Conservation (phyloP, 1,140 invertebrate species). For the Caerostris extrusa region DNA sequence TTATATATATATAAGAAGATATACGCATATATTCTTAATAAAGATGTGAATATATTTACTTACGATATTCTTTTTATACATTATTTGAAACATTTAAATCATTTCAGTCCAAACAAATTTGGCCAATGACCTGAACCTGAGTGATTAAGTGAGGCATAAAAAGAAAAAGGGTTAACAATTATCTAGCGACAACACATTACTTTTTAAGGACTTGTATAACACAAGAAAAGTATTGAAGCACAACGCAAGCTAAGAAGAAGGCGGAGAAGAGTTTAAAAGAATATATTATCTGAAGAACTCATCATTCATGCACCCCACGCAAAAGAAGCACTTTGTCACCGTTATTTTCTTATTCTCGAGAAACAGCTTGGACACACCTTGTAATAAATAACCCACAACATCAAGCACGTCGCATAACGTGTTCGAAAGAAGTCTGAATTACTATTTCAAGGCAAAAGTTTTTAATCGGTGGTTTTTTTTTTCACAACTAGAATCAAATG, state of each 20-base stretch:
- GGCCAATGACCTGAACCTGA: background rate
- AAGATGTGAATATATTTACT: background rate
- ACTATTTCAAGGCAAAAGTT: background rate
- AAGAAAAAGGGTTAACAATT: conserved; percentile 4
- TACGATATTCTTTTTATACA: background rate
- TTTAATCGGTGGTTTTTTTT: background rate
- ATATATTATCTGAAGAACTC: conserved; percentile 42
- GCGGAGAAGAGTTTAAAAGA: conserved; percentile 29
- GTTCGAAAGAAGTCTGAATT: conserved; percentile 27
- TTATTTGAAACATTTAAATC: background rate
- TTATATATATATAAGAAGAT: too few species aligned
- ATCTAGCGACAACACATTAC: background rate
- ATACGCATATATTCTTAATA: background rate
- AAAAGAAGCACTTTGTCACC: conserved; percentile 60
- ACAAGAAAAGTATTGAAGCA: background rate
- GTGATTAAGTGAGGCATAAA: background rate
- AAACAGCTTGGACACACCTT: conserved; percentile 48
- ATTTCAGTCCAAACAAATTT: background rate
- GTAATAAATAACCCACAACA: conserved; percentile 58
- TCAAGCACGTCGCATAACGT: conserved; percentile 32
- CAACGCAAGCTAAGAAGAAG: background rate
- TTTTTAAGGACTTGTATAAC: conserved; percentile 29
- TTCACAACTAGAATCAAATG: background rate
- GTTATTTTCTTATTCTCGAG: conserved; percentile 43
- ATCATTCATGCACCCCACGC: conserved; percentile 56